These are phyloP conservation scores for Aphaenogaster rudis DNA, from an alignment of 1,140 invertebrate species.

Conservation along the genomic window DNA sequence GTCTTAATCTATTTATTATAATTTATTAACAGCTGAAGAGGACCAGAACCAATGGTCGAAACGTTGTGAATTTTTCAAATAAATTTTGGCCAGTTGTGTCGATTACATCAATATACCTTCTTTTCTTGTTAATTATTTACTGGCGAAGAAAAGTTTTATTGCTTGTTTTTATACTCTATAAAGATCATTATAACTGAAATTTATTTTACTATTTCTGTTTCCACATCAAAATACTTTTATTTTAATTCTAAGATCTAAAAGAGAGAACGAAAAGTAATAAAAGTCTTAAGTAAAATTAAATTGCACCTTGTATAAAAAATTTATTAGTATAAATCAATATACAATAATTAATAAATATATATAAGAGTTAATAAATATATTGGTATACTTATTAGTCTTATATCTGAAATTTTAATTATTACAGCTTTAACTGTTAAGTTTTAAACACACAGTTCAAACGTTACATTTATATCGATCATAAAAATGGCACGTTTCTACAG, in stretches of 20 bases:
- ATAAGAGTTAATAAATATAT: background rate
- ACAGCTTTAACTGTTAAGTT: background rate
- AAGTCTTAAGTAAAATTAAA: slow-evolving; percentile 3
- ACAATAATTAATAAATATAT: background rate
- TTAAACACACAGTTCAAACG: background rate
- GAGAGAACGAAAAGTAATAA: background rate
- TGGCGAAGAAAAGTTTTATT: too few relatives aligned
- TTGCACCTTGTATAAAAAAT: background rate
- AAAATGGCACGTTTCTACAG: background rate
- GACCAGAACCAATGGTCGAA: too few relatives aligned
- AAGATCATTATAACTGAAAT: background rate
- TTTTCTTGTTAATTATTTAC: too few relatives aligned
- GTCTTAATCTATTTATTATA: too few relatives aligned
- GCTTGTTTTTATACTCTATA: background rate
- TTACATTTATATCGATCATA: background rate
- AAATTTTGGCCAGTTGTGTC: too few relatives aligned
- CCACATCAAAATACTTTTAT: background rate
- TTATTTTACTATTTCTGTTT: background rate
- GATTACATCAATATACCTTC: too few relatives aligned
- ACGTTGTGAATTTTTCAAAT: too few relatives aligned
- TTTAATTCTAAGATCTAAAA: background rate
- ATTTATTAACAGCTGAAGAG: too few relatives aligned
- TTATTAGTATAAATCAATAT: background rate
- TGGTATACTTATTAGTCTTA: background rate
- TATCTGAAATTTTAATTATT: background rate